Evolutionary conservation across 2,797 vertebrate genomes (phyloP), one percentile per base, ranked within the genome.

Genomic region (Falco berigora): DNA sequence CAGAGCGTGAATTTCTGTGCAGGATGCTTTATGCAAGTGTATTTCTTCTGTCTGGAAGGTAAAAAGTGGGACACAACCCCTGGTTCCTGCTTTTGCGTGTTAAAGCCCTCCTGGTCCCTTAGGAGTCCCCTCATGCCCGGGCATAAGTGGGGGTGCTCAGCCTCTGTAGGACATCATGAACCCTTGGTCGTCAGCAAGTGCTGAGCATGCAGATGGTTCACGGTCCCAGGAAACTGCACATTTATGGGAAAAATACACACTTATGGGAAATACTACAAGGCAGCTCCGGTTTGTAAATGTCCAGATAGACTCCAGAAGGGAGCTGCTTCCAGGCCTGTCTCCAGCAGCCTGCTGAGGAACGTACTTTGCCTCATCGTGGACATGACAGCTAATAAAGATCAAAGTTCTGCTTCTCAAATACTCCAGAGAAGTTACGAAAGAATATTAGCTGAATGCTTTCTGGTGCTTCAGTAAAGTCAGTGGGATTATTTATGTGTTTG

Each of bases 321-420:
- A 52, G 64, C 36, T 91, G 69, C 67, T 94, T 82, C 83, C 64
- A 85, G 80, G 24, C 67, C 72, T 64, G 72, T 67, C 61, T 95
- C 83, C 75, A 77, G 59, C 46, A 83, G 71, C 71, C 77, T 2
- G 2, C 64, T 85, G 83, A 77, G 74, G 80, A 92, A 16, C 17
- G 0, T 61, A 53, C 80, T 91, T 87, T 85, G 46, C 68, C 71
- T 75, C 52, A 36, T 95, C 58, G 16, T 16, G 62, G 84, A 58
- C 68, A 62, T 87, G 88, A 93, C 75, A 93, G 72, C 75, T 92
- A 88, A 83, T 72, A 93, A 96, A 92, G 86, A 95, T 96, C 84
- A 92, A 95, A 96, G 93, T 62, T 28, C 61, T 91, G 68, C 68
- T 96, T 83, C 88, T 87, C 52, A 89, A 68, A 61, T 55, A 50